These are phyloP conservation scores for Pristionchus pacificus DNA, from an alignment of 1,140 invertebrate species.

Conservation along the genomic window DNA sequence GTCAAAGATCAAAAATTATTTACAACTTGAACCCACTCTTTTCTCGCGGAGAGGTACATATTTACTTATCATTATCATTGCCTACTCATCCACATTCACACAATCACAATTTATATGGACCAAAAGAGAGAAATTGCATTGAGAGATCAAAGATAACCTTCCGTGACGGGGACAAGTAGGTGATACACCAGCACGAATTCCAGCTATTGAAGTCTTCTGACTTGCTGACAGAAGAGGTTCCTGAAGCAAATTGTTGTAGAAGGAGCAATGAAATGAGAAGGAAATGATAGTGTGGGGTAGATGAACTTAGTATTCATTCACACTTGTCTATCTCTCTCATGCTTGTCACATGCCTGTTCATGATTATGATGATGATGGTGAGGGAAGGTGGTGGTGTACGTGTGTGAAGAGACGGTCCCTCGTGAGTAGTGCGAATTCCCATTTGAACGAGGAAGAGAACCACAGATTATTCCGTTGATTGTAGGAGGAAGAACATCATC, in stretches of 20 bases:
- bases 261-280: conserved; percentile 1
- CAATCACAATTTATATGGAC: too few relatives aligned
- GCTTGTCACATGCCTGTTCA: conserved; percentile 11
- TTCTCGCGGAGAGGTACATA: conserved; percentile 45
- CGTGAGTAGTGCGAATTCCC: too few relatives aligned
- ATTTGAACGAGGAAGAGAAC: not conserved
- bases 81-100: too few relatives aligned
- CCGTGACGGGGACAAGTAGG: conserved; percentile 56
- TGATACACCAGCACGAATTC: conserved; percentile 43
- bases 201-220: conserved; percentile 47
- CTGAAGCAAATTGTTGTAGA: conserved; percentile 33
- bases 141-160: conserved; percentile 46
- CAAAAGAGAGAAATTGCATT: too few relatives aligned
- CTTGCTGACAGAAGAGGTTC: conserved; percentile 48
- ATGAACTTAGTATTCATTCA: conserved; percentile 11
- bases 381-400: not conserved
- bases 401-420: too few relatives aligned
- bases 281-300: not conserved
- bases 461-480: conserved; percentile 6
- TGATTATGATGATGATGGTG: conserved; percentile 18
- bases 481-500: conserved; percentile 8
- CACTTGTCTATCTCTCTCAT: conserved; percentile 10
- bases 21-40: conserved; percentile 23
- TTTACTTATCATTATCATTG: too few relatives aligned
- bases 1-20: not conserved